Base-by-base conservation (phyloP, 2,888 invertebrate genomes). In the Drosophila falleni region DNA sequence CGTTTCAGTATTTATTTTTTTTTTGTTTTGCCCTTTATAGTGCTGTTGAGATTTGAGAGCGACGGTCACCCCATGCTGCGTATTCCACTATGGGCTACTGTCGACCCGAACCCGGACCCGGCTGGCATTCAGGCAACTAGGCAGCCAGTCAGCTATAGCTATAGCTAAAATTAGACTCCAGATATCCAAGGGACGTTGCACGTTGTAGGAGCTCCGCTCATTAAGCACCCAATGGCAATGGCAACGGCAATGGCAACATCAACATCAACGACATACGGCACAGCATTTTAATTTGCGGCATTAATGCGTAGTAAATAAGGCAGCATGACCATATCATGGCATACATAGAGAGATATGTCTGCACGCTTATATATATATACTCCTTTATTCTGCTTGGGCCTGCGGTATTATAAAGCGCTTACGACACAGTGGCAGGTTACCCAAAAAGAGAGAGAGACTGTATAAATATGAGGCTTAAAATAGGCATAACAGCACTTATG, bases 141-240 rank as follows among this genome's bases (percentile, higher is more conserved):
- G 59, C 67, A 56, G 73, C 13, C 51, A 61, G 44, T 47, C 65
- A 60, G 59, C 69, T 63, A 58, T 66, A 46, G 66, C 84, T 85
- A 85, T 66, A 46, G 66, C 84, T 85, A 85, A 85, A 85, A 84
- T 85, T 85, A 87, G 84, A 85, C 87, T 87, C 84, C 84, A 85
- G 87, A 83, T 87, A 46, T 68, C 60, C 47, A 46, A 35, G 46
- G 29, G 33, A 46, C 65, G 60, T 53, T 62, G 76, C 62, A 63
- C 55, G 64, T 68, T 77, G 70, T 78, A 56, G 63, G 55, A 80
- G 71, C 71, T 65, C 51, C 62, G 74, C 81, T 83, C 80, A 81
- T 81, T 84, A 84, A 56, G 84, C 67, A 50, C 50, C 31, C 71
- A 67, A 67, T 55, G 74, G 74, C 63, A 73, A 37, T 39, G 54